Percentiles rank a stretch among this genome's conserved stretches.
These are phyloP conservation scores for Spongilla lacustris DNA, from an alignment of 37 sponge, comb jelly and placozoan species.

Conservation along the genomic window DNA sequence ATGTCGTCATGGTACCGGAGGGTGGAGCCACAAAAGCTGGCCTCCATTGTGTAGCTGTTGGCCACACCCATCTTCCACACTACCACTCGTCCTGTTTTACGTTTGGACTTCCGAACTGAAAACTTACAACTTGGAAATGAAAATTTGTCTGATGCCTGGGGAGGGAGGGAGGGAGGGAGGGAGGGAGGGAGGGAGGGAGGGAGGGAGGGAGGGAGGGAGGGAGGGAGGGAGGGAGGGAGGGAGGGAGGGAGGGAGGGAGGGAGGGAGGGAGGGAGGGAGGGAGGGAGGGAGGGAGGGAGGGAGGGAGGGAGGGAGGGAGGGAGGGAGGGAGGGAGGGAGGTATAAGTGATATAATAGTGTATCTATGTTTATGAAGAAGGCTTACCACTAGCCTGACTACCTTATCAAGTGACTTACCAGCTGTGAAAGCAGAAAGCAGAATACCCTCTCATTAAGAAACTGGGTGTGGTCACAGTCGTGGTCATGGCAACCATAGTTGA, in stretches of 20 bases:
- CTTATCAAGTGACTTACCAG: conserved; percentile 15
- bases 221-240: no score
- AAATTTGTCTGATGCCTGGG: conserved; percentile 57
- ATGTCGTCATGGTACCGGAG: conserved; percentile 58
- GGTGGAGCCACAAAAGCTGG: conserved; percentile 89
- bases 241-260: no score
- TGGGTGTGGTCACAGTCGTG: conserved; percentile 48
- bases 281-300: not conserved
- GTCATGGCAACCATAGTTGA: conserved; percentile 76
- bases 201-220: not conserved
- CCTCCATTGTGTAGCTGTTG: conserved; percentile 89
- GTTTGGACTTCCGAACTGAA: conserved; percentile 81
- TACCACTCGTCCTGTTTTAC: conserved; percentile 83
- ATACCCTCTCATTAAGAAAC: conserved; percentile 46
- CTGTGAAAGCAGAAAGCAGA: conserved; percentile 57
- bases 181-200: not conserved
- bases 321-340: not conserved
- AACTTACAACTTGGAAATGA: conserved; percentile 76
- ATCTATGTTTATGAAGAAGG: no score
- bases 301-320: not conserved
- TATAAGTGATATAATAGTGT: not conserved
- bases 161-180: not conserved
- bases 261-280: not conserved
- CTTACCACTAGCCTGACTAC: no score
- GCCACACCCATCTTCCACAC: conserved; percentile 83